Percentiles rank a stretch among this genome's conserved stretches.
phyloP scores from a whole-genome alignment of 2,888 invertebrate species.

The Spicauda simplicius region DNA sequence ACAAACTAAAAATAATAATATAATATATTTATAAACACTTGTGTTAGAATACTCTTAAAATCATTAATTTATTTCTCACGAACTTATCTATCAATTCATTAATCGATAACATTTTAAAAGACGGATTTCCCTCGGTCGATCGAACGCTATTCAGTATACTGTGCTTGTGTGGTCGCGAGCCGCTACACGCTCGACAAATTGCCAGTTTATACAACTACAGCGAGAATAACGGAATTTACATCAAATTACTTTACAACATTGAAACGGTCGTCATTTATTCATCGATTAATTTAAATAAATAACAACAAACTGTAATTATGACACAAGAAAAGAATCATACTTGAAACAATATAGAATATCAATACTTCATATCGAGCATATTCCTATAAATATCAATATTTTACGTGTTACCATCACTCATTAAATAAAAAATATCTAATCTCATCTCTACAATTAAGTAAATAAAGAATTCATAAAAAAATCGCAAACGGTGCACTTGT shows the following conservation, averaged over 20 bases:
- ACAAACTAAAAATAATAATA: slow-evolving; percentile 83
- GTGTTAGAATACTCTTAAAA: slow-evolving; percentile 84
- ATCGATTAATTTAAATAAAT: slow-evolving; percentile 78
- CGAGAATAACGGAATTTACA: slow-evolving; percentile 48
- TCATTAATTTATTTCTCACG: slow-evolving; percentile 83
- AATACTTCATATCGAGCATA: slow-evolving; percentile 76
- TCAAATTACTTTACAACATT: slow-evolving; percentile 44
- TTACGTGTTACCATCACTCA: slow-evolving; percentile 80
- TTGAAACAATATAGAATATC: slow-evolving; percentile 77
- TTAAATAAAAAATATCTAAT: slow-evolving; percentile 82
- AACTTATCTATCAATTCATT: slow-evolving; percentile 81
- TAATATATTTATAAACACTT: slow-evolving; percentile 85
- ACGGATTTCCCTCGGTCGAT: slow-evolving; percentile 70
- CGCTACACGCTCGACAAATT: neutral
- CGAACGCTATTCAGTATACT: slow-evolving; percentile 53
- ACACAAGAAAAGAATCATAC: slow-evolving; percentile 75
- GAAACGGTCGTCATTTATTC: slow-evolving; percentile 64
- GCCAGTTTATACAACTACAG: slow-evolving; percentile 39
- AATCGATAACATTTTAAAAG: slow-evolving; percentile 76
- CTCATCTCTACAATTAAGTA: slow-evolving; percentile 79
- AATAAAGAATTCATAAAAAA: slow-evolving; percentile 75
- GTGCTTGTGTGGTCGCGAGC: slow-evolving; percentile 40
- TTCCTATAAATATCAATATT: slow-evolving; percentile 79
- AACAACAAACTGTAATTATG: slow-evolving; percentile 79
- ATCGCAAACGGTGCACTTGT: slow-evolving; percentile 68